Evolutionary conservation across 2,797 vertebrate species (phyloP).

Genomic region (Cossypha heuglini): DNA sequence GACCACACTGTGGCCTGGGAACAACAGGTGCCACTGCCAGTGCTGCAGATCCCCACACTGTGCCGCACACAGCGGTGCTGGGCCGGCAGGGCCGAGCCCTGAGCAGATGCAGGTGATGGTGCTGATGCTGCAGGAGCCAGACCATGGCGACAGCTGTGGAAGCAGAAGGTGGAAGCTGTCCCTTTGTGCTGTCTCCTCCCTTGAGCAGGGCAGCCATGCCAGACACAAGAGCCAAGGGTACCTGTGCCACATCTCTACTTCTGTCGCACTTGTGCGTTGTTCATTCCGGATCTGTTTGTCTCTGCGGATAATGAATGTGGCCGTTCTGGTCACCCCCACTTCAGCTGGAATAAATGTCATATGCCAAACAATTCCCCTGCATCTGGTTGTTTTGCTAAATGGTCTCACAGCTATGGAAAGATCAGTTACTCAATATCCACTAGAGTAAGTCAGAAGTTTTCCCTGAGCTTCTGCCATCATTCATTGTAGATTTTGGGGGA

Average conservation of each 20-base stretch:
- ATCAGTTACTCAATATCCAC: background rate
- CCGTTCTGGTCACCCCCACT: background rate
- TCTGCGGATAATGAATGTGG: background rate
- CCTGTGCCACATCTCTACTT: background rate
- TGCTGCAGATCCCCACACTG: rapidly evolving
- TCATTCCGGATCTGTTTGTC: background rate
- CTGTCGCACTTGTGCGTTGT: background rate
- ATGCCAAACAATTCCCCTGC: background rate
- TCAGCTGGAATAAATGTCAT: constrained; percentile 28
- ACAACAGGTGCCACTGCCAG: background rate
- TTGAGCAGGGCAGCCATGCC: rapidly evolving
- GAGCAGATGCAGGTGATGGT: rapidly evolving
- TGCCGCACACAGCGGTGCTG: rapidly evolving
- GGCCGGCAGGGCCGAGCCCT: rapidly evolving
- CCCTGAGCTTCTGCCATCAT: background rate
- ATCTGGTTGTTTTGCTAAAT: constrained; percentile 15
- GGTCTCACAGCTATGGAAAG: background rate
- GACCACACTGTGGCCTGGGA: background rate
- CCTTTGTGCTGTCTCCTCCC: background rate
- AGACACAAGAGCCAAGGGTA: background rate
- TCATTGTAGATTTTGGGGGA: background rate
- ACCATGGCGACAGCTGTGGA: background rate
- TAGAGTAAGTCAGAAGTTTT: background rate
- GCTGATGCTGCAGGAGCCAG: background rate
- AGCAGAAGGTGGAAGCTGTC: background rate